Conservation (phyloP, 2,888 invertebrate genomes). For the Tupiocoris notatus region DNA sequence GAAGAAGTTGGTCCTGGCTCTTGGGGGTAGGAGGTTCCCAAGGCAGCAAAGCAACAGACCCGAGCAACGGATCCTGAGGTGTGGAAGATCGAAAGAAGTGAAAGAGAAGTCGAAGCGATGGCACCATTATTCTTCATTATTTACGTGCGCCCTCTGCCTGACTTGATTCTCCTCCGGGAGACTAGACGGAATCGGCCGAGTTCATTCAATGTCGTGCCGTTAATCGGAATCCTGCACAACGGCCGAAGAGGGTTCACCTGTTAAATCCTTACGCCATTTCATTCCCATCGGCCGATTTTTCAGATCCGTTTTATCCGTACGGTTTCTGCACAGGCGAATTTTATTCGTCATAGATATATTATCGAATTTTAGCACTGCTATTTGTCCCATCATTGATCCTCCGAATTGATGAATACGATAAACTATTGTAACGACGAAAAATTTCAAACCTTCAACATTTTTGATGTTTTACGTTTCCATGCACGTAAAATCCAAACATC, state of each 20-base stretch:
- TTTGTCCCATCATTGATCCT: no score
- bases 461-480: no score
- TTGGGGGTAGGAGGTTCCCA: background rate
- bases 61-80: background rate
- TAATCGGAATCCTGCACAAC: background rate
- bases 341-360: no score
- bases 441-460: no score
- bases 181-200: background rate
- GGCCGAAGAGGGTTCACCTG: background rate
- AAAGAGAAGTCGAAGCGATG: background rate
- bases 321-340: no score
- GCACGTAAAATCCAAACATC: no score
- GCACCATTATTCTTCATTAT: background rate
- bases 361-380: no score
- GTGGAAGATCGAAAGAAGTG: background rate
- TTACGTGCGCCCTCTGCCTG: background rate
- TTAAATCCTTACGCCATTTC: no score
- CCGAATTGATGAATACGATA: no score
- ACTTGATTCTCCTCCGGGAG: background rate
- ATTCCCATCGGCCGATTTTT: no score
- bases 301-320: no score
- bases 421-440: no score
- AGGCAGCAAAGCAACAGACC: background rate
- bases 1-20: background rate
- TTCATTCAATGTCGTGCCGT: background rate